These are phyloP conservation scores for Coenobita brevimanus DNA, from an alignment of 1,140 invertebrate genomes.

Conservation along the genomic window DNA sequence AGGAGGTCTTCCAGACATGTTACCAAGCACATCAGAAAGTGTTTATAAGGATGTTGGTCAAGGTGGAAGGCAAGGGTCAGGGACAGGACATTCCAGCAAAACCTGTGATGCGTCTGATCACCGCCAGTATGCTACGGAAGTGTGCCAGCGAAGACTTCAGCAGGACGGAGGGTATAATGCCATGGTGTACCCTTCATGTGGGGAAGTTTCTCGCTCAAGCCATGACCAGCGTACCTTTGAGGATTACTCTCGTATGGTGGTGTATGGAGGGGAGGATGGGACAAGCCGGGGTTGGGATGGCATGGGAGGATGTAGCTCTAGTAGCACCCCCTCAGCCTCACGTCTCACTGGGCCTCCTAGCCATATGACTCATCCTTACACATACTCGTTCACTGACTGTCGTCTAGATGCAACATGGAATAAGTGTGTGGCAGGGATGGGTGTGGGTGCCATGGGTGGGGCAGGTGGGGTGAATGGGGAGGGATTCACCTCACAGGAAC, in stretches of 20 bases:
- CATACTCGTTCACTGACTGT: conserved; percentile 54
- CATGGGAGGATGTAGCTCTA: conserved; percentile 33
- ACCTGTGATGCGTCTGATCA: conserved; percentile 21
- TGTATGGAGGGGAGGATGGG: conserved; percentile 43
- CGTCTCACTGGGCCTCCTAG: conserved; percentile 19
- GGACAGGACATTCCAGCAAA: conserved; percentile 11
- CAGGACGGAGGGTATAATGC: conserved; percentile 35
- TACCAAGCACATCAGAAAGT: conserved; percentile 29
- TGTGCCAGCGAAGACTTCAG: conserved; percentile 39
- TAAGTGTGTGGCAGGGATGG: conserved; percentile 40
- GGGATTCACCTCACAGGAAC: conserved; percentile 16
- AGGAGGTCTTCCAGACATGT: conserved; percentile 36
- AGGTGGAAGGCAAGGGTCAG: conserved; percentile 25
- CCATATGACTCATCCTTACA: conserved; percentile 49
- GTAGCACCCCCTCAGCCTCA: background rate
- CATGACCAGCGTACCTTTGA: conserved; percentile 46
- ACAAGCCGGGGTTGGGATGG: conserved; percentile 34
- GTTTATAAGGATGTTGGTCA: conserved; percentile 40
- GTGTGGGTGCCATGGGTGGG: background rate
- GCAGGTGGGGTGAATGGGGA: conserved; percentile 27
- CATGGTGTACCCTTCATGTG: conserved; percentile 19
- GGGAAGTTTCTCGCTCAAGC: conserved; percentile 6
- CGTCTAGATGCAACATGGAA: conserved; percentile 45
- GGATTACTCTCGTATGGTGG: conserved; percentile 49
- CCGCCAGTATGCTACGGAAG: conserved; percentile 32